Evolutionary conservation across 1,140 invertebrate genomes (phyloP), one percentile per base, ranked within the genome.

Genomic region (Gryllus bimaculatus): DNA sequence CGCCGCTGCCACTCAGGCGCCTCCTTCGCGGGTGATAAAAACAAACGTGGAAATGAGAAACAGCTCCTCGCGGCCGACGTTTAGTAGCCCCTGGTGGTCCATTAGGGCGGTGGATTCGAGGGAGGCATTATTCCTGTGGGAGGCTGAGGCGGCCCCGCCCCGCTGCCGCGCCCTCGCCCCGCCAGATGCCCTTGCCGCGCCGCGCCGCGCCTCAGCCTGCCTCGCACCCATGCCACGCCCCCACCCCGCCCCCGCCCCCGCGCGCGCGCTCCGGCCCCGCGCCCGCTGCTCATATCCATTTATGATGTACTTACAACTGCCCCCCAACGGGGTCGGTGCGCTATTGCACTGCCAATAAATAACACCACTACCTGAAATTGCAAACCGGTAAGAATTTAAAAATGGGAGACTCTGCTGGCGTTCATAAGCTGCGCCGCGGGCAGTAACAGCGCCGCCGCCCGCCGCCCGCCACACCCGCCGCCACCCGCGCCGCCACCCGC

Each of bases 341-440:
- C 15, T n/a, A 20, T 48, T 48, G 48, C n/a, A n/a, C 47, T 20
- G 76, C 76, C n/a, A 77, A 20, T 77, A 76, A 76, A 39, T 76
- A 76, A 39, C 10, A 3, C 4, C 48, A 77, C 48, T 48, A 47
- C 76, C 48, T 47, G 18, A 77, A 77, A 77, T 77, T 77, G 76
- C 76, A 77, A 77, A 54, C 76, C 48, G 76, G 10, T 77, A 77
- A 77, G 76, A 54, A 77, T 49, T 77, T 77, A 77, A 77, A n/a
- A 77, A 49, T 77, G 76, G 76, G 48, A 77, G 21, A 48, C 7
- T 77, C 76, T 77, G 48, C 76, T 77, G 18, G 3, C 20, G 10
- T 77, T 20, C 76, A 77, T 77, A 77, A 77, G 48, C 20, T 3
- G 10, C 74, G 48, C 47, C 76, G 21, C 21, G 39, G 48, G 5